Base-by-base conservation (phyloP, 2,888 invertebrate genomes). In the Hylaea fasciaria region DNA sequence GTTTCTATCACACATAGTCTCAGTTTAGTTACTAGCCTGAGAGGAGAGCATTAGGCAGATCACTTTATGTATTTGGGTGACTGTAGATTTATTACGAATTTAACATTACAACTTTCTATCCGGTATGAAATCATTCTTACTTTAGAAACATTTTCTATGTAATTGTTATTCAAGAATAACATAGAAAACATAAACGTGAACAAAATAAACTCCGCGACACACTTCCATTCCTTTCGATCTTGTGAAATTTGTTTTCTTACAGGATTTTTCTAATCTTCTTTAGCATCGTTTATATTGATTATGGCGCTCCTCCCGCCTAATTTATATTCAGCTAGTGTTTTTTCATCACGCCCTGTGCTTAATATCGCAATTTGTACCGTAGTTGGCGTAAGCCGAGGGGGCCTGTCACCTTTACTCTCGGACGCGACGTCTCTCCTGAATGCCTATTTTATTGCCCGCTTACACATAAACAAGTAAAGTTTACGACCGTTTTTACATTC, bases 211-310 rank as follows among this genome's bases (percentile, higher is more conserved):
- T 55, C 35, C 13, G 52, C 56, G 61, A 32, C 52, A 62, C 56
- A 72, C 71, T 75, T 82, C 77, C 80, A 77, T 78, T 83, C 80
- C 83, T 80, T 82, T 82, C 85, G 83, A 80, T 84, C 81, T 84
- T 78, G 86, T 83, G 84, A 90, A 89, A 91, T 90, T 91, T 87
- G 88, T 90, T 91, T 88, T 89, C 85, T 87, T 83, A 85, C 86
- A 82, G 91, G 92, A 91, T 90, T 91, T 87, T 90, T 91, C 91
- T 93, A 92, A 93, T 92, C 91, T 91, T 87, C 89, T 85, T 87
- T 86, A 87, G 88, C 88, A 92, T 93, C 93, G 90, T 93, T 93
- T 93, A 92, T 93, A 92, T 92, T 92, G 93, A 93, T 93, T 93
- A 92, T 92, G 87, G 91, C 87, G 89, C 82, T 84, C 81, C 86